Base-by-base conservation (phyloP, 2,113 vertebrate species). In the Trochalopteron elliotii region DNA sequence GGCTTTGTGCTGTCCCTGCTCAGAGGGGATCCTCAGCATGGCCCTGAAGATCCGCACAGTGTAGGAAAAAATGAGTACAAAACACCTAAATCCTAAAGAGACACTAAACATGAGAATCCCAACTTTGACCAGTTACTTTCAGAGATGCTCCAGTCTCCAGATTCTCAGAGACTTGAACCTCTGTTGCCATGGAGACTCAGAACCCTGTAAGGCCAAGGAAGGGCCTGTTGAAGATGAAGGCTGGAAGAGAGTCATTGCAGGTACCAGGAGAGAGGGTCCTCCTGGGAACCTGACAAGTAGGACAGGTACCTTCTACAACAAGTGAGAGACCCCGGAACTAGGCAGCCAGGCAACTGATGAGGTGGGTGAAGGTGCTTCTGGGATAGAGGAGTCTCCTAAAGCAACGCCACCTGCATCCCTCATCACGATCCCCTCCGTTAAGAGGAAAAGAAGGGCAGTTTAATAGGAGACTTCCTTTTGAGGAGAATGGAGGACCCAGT, bases 401-500 rank as follows among this genome's bases (percentile, higher is more conserved):
- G n/a, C 28, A 64, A 33, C 15, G 45, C 7, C 28, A 55, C 40
- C 40, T 39, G n/a, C 23, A 64, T 19, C 18, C 22, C 0, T 3
- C 28, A 74, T 47, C 59, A 72, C 2, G 1, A 64, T 27, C 27
- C 33, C 17, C 27, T 45, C 27, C 55, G 69, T 27, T 18, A 33
- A 14, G 28, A 45, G 22, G n/a, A 63, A 74, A 64, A 47, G 33
- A 55, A 64, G 40, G 9, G n/a, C 17, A 23, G 39, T 28, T 64
- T 55, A 55, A 55, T 22, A 55, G 18, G 28, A 45, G 11, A 39
- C 18, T 47, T 18, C 39, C 28, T 64, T 53, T 49, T 55, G 42
- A 45, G 68, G 9, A 47, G 37, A 45, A 39, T 0, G 0, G 49
- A 63, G 5, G 27, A 49, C 39, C 11, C 2, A 1, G 22, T 45